These are phyloP conservation scores for Catocala nupta DNA, from an alignment of 2,888 invertebrate species.

Conservation along the genomic window DNA sequence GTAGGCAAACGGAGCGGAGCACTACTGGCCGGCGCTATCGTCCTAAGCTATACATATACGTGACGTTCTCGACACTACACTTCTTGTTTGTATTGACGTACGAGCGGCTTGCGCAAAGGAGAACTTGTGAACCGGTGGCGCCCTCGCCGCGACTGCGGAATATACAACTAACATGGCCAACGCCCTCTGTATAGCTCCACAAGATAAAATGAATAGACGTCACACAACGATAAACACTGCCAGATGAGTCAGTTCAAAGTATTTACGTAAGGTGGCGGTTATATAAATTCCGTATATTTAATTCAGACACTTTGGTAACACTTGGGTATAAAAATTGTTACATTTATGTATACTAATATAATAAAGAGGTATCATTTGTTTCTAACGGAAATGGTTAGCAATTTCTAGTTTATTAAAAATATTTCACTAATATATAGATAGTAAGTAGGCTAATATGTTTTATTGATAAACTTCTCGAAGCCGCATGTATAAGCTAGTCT, in stretches of 20 bases:
- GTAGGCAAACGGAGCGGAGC: constrained; percentile 76
- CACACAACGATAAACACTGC: constrained; percentile 5
- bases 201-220: background rate
- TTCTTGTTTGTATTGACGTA: constrained; percentile 85
- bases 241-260: constrained; percentile 16
- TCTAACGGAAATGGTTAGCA: too few species aligned
- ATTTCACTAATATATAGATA: too few species aligned
- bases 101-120: constrained; percentile 72
- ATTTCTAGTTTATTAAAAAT: too few species aligned
- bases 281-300: constrained; percentile 1
- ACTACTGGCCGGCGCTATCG: constrained; percentile 77
- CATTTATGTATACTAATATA: too few species aligned
- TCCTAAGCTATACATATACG: constrained; percentile 73
- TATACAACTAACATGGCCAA: constrained; percentile 29
- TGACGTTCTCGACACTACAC: constrained; percentile 69
- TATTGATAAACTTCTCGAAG: too few species aligned
- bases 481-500: too few species aligned
- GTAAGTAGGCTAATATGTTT: too few species aligned
- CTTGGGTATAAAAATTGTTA: too few species aligned
- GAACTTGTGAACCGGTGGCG: constrained; percentile 50
- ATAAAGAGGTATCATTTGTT: too few species aligned
- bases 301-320: background rate
- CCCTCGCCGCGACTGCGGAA: constrained; percentile 44
- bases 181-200: constrained; percentile 55
- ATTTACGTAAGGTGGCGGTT: constrained; percentile 44